Percentiles rank a stretch among this genome's conserved stretches.
Evolutionary conservation across 64 coral and sea anemone genomes (phyloP).

Genomic region (Montipora cactus): DNA sequence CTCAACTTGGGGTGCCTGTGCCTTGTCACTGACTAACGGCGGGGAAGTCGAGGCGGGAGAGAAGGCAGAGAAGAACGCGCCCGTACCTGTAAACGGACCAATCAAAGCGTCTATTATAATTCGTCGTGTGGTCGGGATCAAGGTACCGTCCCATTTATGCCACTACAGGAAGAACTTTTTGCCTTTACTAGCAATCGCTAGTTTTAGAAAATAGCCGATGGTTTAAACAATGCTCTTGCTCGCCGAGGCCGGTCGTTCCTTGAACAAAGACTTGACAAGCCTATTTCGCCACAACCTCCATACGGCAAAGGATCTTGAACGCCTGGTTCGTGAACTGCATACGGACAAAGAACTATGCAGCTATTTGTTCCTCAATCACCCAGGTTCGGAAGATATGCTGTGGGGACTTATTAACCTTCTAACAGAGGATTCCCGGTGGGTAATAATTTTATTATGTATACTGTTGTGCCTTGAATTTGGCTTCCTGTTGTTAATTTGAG

Average conservation of each 20-base stretch:
- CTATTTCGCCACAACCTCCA: constrained; percentile 91
- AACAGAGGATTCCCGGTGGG: constrained; percentile 62
- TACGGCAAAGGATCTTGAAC: constrained; percentile 82
- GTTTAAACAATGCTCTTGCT: constrained; percentile 72
- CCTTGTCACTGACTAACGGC: no score
- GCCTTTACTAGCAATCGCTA: background rate
- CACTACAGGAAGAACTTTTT: no score
- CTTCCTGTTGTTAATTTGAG: no score
- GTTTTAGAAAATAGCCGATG: background rate
- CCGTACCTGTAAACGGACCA: no score
- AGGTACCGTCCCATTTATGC: background rate
- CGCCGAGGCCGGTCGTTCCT: constrained; percentile 88
- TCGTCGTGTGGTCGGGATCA: no score
- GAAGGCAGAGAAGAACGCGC: no score
- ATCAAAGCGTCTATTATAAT: no score
- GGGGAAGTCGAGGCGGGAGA: no score
- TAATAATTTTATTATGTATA: background rate
- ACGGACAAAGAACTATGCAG: constrained; percentile 95
- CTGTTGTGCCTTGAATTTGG: no score
- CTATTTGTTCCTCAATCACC: constrained; percentile 95
- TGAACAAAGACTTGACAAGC: constrained; percentile 89
- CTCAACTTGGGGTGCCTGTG: no score
- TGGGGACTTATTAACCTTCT: constrained; percentile 91
- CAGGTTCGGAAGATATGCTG: constrained; percentile 96
- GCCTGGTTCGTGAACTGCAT: constrained; percentile 93